Percentiles rank a stretch among this genome's conserved stretches.
Conservation (phyloP, 2,888 invertebrate genomes). For the Tetranychus truncatus region DNA sequence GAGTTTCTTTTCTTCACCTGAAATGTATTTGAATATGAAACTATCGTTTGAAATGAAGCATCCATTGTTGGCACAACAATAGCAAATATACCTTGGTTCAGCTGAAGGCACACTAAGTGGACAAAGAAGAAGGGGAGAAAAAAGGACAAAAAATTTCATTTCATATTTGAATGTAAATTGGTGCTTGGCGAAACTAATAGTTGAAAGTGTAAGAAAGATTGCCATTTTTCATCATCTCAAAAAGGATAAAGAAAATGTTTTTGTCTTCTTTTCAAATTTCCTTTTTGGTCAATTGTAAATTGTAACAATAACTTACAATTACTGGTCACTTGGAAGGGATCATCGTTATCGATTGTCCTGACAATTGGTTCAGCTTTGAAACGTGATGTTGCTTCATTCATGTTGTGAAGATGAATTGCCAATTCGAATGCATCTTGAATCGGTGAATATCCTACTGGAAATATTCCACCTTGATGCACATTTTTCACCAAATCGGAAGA, state of each 20-base stretch:
- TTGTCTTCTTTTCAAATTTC: too few relatives aligned
- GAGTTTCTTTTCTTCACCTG: slow-evolving; percentile 36
- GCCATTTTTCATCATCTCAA: too few relatives aligned
- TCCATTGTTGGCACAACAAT: slow-evolving; percentile 79
- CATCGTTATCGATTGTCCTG: slow-evolving; percentile 76
- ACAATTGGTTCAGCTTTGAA: slow-evolving; percentile 72
- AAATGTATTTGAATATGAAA: slow-evolving; percentile 82
- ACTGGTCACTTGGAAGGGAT: slow-evolving; percentile 74
- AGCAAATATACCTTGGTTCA: slow-evolving; percentile 66
- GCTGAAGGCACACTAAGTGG: slow-evolving; percentile 63
- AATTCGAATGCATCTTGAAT: slow-evolving; percentile 76
- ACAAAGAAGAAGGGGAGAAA: background rate
- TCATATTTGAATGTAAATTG: too few relatives aligned
- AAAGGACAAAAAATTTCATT: background rate
- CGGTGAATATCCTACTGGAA: background rate
- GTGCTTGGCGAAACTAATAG: too few relatives aligned
- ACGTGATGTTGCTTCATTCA: slow-evolving; percentile 53
- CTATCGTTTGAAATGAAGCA: slow-evolving; percentile 80
- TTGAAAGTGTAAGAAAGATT: too few relatives aligned
- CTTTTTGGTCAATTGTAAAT: too few relatives aligned
- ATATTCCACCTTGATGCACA: background rate
- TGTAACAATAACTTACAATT: slow-evolving; percentile 50
- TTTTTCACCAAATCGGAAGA: background rate
- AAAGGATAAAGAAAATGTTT: too few relatives aligned
- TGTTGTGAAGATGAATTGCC: slow-evolving; percentile 59